Evolutionary conservation across 92 coral and sea anemone species (phyloP).

Genomic region (Palythoa grandiflora): DNA sequence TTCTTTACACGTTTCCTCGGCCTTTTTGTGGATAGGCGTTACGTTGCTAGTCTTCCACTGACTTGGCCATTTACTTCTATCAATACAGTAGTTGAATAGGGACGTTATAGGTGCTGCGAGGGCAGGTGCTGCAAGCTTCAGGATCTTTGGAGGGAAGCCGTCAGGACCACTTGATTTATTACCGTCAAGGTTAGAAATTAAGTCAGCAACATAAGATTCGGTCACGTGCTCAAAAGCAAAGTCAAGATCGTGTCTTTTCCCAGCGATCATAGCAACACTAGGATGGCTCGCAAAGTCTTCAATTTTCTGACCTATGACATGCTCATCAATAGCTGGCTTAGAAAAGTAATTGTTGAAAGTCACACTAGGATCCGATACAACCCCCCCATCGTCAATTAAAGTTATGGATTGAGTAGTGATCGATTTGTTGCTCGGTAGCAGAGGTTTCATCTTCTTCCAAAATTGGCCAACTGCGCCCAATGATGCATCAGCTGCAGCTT

Average conservation of each 20-base stretch:
- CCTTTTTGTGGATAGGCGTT: constrained; percentile 19
- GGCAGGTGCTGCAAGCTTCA: constrained; percentile 18
- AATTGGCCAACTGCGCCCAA: background rate
- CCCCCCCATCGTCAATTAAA: constrained; percentile 17
- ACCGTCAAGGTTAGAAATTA: constrained; percentile 31
- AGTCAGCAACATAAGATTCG: constrained; percentile 31
- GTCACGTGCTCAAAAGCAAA: constrained; percentile 23
- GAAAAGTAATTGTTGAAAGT: constrained; percentile 18
- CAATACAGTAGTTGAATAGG: constrained; percentile 19
- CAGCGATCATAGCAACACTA: constrained; percentile 19
- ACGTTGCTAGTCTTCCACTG: constrained; percentile 19
- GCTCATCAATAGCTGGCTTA: constrained; percentile 17
- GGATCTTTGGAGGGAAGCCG: constrained; percentile 41
- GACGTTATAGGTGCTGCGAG: constrained; percentile 34
- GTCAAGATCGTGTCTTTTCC: constrained; percentile 19
- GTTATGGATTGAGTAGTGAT: constrained; percentile 4
- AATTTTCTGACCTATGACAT: constrained; percentile 19
- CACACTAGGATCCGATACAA: constrained; percentile 13
- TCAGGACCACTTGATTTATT: constrained; percentile 27
- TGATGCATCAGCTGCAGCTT: background rate
- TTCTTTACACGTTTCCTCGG: background rate
- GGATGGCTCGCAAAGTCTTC: constrained; percentile 21
- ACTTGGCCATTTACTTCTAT: background rate
- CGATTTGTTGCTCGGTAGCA: constrained; percentile 3
- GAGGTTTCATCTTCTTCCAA: constrained; percentile 16